These are phyloP conservation scores for Malurus alboscapulatus DNA, from an alignment of 2,113 vertebrate species.

Conservation along the genomic window DNA sequence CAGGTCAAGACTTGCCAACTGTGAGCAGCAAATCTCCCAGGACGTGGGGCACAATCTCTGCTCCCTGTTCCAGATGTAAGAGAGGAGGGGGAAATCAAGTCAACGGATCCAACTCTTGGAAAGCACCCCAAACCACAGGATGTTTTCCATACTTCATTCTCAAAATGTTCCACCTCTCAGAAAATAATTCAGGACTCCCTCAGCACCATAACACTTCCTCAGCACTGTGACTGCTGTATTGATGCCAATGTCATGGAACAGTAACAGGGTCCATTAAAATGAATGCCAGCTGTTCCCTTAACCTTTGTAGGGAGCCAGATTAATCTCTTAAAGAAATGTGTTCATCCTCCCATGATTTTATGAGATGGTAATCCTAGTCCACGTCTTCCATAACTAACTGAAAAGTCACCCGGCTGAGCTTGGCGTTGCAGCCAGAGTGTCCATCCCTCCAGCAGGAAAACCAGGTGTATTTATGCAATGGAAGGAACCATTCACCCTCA, in stretches of 20 bases:
- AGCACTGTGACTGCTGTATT: background rate
- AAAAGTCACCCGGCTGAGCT: background rate
- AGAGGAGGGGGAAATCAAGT: background rate
- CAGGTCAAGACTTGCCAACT: background rate
- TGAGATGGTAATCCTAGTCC: background rate
- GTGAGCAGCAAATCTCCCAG: background rate
- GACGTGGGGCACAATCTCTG: background rate
- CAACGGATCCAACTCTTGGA: background rate
- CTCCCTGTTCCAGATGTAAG: background rate
- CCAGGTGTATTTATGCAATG: background rate
- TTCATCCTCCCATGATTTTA: background rate
- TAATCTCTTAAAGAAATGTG: background rate
- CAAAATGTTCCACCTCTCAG: constrained; percentile 3
- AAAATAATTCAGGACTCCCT: background rate
- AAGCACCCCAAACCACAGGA: background rate
- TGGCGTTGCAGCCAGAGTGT: background rate
- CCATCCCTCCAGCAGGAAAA: background rate
- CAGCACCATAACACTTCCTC: background rate
- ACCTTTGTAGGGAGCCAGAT: background rate
- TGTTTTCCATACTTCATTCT: constrained; percentile 7
- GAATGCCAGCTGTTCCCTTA: background rate
- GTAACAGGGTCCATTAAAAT: background rate
- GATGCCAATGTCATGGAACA: background rate
- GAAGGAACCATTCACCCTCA: background rate
- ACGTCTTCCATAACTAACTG: background rate